Percentiles rank a stretch among this genome's conserved stretches.
Conservation (phyloP, 2,113 vertebrate species). For the Aleadryas rufinucha region DNA sequence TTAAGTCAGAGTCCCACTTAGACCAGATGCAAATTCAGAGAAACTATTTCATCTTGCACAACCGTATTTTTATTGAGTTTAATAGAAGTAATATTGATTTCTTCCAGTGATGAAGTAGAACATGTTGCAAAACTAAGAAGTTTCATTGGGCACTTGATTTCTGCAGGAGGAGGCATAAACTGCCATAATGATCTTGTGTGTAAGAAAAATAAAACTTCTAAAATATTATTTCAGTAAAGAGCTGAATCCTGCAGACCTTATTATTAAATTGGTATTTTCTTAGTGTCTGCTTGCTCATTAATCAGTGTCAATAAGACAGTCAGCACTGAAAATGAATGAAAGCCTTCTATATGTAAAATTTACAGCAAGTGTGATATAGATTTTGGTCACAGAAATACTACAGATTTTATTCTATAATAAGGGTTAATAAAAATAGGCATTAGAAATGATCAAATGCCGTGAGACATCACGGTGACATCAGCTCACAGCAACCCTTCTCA, state of each 20-base stretch:
- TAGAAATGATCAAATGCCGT: background rate
- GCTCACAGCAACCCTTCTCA: accelerated
- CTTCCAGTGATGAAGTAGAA: background rate
- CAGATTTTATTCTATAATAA: background rate
- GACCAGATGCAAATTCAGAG: background rate
- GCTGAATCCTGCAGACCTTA: background rate
- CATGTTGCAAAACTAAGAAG: background rate
- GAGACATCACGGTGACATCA: background rate
- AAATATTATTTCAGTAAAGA: background rate
- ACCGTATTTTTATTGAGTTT: background rate
- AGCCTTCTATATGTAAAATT: background rate
- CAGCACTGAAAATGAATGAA: background rate
- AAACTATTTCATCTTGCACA: background rate
- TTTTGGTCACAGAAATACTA: background rate
- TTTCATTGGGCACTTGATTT: background rate
- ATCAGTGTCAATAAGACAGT: background rate
- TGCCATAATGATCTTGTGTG: background rate
- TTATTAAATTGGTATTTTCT: background rate
- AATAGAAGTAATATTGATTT: background rate
- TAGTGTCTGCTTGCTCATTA: background rate
- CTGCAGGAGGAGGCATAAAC: background rate
- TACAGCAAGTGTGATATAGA: background rate
- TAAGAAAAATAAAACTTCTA: background rate
- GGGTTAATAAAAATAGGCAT: background rate
- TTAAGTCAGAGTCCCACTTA: background rate